Evolutionary conservation across 2,888 invertebrate species (phyloP), one percentile per base, ranked within the genome.

Genomic region (Apamea anceps): DNA sequence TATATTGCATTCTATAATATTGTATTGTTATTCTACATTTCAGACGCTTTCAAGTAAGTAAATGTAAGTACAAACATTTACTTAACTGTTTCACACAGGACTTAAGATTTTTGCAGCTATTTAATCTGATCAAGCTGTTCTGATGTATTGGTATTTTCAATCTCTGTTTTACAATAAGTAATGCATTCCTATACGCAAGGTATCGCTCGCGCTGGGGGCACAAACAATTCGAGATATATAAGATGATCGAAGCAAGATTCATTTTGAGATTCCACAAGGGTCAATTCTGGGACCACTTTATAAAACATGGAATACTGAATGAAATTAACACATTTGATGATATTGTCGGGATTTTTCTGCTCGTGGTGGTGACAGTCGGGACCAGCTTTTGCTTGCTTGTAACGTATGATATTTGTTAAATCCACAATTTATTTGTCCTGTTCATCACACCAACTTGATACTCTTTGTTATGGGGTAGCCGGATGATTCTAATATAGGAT

Each of bases 401-500:
- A 67, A n/a, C 5, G 6, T 21, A 13, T 10, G 45, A 63, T 42
- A 66, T 70, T 63, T 28, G 68, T 2, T 32, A n/a, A 8, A 25
- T 5, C 25, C 37, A 79, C 37, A 67, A 28, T 62, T 51, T 45
- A 18, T 67, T 42, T 37, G 25, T 45, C 42, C 18, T 2, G 13
- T 37, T 82, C 4, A 54, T 28, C n/a, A 51, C n/a, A n/a, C 1
- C n/a, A 45, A 37, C 62, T 45, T 77, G 5, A 60, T 28, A 66
- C 45, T 54, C 62, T 12, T n/a, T 57, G 32, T 60, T 48, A 62
- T 37, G 65, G 15, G 15, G 5, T 54, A 54, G 6, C 65, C 42
- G 66, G 65, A 78, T 66, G 70, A 66, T 70, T 70, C 51, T 85
- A 62, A 62, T 84, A 80, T 37, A 75, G 18, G 4, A 66, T 84